These are phyloP conservation scores for Rhagologus leucostigma DNA, from an alignment of 2,113 vertebrate species.

Conservation along the genomic window DNA sequence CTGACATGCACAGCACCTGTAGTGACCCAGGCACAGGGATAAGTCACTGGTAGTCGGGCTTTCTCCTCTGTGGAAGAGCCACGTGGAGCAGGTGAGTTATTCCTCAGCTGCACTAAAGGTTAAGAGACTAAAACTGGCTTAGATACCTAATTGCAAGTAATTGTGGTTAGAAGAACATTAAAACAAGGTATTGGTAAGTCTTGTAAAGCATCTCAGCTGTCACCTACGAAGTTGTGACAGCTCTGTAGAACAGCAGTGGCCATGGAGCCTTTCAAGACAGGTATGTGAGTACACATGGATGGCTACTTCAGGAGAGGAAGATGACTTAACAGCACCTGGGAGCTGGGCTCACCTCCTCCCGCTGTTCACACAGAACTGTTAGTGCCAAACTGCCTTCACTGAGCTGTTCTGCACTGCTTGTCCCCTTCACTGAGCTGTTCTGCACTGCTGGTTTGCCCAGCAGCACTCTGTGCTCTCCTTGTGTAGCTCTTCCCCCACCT, in stretches of 20 bases:
- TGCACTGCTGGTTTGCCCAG: background rate
- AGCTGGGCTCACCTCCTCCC: background rate
- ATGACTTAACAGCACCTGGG: background rate
- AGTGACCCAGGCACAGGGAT: background rate
- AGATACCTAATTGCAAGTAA: background rate
- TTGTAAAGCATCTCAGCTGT: background rate
- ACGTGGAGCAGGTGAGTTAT: rapidly evolving
- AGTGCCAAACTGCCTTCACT: too few species aligned
- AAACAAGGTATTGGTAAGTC: background rate
- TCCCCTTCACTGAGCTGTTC: too few species aligned
- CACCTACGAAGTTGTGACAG: background rate
- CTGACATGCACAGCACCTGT: slow-evolving; percentile 87
- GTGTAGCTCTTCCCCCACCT: background rate
- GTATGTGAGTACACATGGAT: rapidly evolving
- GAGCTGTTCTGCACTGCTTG: too few species aligned
- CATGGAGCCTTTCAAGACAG: background rate
- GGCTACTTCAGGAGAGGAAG: background rate
- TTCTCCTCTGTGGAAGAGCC: background rate
- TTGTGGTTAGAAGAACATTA: background rate
- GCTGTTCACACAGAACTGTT: rapidly evolving
- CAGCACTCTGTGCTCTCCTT: background rate
- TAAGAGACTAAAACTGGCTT: background rate
- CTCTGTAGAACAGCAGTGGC: background rate
- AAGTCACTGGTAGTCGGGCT: background rate
- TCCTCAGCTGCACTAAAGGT: background rate